Evolutionary conservation across 1,140 invertebrate genomes (phyloP).

Genomic region (Solenopsis invicta): DNA sequence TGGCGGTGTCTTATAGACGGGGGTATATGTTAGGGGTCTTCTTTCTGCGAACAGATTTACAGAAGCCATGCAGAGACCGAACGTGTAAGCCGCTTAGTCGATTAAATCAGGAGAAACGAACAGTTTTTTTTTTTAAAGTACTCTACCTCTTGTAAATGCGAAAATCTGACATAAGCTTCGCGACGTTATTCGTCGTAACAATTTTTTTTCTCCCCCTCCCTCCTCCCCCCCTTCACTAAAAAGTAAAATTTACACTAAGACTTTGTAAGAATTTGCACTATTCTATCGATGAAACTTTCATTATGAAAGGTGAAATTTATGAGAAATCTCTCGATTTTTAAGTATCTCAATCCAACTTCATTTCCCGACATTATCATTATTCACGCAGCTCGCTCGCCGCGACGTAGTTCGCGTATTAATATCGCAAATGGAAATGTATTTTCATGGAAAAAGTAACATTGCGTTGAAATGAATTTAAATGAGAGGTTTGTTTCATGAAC

Average conservation of each 20-base stretch:
- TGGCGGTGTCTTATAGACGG: slow-evolving; percentile 88
- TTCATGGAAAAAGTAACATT: slow-evolving; percentile 52
- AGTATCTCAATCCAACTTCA: slow-evolving; percentile 33
- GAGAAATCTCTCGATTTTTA: slow-evolving; percentile 53
- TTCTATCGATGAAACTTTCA: slow-evolving; percentile 16
- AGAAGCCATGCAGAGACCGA: slow-evolving; percentile 73
- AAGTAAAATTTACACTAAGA: background rate
- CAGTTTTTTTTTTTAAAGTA: slow-evolving; percentile 6
- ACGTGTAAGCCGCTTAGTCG: slow-evolving; percentile 75
- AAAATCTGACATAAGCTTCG: slow-evolving; percentile 7
- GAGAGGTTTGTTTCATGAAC: slow-evolving; percentile 45
- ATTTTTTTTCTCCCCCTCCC: slow-evolving; percentile 3
- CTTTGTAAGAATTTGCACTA: background rate
- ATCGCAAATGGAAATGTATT: slow-evolving; percentile 61
- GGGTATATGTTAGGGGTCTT: slow-evolving; percentile 87
- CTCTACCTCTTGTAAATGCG: slow-evolving; percentile 12
- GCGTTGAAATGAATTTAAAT: slow-evolving; percentile 56
- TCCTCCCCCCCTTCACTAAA: too few species aligned
- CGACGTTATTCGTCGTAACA: background rate
- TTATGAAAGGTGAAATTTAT: slow-evolving; percentile 30
- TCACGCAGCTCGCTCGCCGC: slow-evolving; percentile 10
- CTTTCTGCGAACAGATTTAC: slow-evolving; percentile 84
- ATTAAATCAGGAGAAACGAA: slow-evolving; percentile 71
- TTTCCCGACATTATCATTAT: slow-evolving; percentile 56
- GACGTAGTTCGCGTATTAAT: slow-evolving; percentile 54